Evolutionary conservation across 2,113 vertebrate genomes (phyloP).

Genomic region (Turdus rufiventris): DNA sequence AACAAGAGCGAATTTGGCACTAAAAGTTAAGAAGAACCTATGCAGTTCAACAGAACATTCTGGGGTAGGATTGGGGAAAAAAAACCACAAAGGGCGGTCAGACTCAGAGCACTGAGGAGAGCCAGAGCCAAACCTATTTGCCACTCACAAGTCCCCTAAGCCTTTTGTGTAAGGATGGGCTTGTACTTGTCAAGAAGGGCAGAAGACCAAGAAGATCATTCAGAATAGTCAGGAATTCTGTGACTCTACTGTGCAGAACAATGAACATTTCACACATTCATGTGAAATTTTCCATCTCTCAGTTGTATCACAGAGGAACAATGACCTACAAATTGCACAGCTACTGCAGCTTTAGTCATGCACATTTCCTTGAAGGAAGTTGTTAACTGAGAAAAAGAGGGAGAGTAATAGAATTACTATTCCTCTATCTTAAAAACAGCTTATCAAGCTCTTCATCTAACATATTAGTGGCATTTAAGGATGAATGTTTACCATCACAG

Average conservation of each 20-base stretch:
- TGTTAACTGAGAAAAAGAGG: background rate
- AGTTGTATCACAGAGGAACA: background rate
- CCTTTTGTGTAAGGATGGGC: background rate
- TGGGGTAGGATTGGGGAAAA: background rate
- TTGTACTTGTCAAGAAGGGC: accelerated
- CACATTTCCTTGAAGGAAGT: background rate
- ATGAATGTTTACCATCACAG: slow-evolving; percentile 50
- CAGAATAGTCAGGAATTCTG: background rate
- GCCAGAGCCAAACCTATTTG: background rate
- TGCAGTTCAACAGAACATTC: background rate
- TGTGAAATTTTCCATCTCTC: background rate
- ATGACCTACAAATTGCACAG: background rate
- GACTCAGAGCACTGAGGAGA: background rate
- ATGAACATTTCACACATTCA: background rate
- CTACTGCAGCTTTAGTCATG: slow-evolving; percentile 16
- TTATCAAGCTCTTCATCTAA: slow-evolving; percentile 26
- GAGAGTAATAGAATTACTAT: background rate
- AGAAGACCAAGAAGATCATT: too few relatives aligned
- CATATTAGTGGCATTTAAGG: slow-evolving; percentile 43
- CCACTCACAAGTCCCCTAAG: background rate
- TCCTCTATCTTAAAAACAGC: background rate
- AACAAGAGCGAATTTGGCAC: background rate
- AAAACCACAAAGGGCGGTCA: background rate
- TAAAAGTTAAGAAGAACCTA: background rate
- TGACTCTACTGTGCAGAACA: background rate